These are phyloP conservation scores for Pseudachorutes palmiensis DNA, from an alignment of 1,140 invertebrate genomes.

Conservation along the genomic window DNA sequence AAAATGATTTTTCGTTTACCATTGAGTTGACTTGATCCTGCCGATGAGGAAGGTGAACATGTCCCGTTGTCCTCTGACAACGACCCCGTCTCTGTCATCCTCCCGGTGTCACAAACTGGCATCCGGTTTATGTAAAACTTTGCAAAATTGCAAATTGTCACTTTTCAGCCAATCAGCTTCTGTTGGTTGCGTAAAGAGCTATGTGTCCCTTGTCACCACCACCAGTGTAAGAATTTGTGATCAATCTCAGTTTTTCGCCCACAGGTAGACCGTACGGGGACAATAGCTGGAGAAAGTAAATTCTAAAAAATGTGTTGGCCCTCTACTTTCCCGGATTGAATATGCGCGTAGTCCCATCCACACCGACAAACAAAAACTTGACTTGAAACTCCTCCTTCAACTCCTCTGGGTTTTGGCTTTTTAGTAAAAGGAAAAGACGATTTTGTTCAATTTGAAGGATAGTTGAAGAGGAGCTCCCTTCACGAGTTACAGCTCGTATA, in stretches of 20 bases:
- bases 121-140: not conserved
- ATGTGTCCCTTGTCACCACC: no score
- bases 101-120: not conserved
- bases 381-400: slow-evolving; percentile 4
- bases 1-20: slow-evolving; percentile 1
- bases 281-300: not conserved
- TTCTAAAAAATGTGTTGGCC: not conserved
- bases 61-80: slow-evolving; percentile 34
- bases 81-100: slow-evolving; percentile 32
- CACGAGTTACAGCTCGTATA: not conserved
- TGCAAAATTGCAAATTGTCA: not conserved
- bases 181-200: no score
- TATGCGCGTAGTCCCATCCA: not conserved
- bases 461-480: no score
- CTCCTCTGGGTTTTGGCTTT: no score
- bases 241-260: not conserved
- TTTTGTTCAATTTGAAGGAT: no score
- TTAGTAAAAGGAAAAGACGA: no score
- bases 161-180: no score
- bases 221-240: no score
- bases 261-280: not conserved
- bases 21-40: slow-evolving; percentile 20
- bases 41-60: slow-evolving; percentile 35
- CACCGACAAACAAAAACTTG: not conserved
- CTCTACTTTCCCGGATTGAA: not conserved